Evolutionary conservation across 1,140 invertebrate genomes (phyloP), one percentile per base, ranked within the genome.

Genomic region (Bombus terrestris): DNA sequence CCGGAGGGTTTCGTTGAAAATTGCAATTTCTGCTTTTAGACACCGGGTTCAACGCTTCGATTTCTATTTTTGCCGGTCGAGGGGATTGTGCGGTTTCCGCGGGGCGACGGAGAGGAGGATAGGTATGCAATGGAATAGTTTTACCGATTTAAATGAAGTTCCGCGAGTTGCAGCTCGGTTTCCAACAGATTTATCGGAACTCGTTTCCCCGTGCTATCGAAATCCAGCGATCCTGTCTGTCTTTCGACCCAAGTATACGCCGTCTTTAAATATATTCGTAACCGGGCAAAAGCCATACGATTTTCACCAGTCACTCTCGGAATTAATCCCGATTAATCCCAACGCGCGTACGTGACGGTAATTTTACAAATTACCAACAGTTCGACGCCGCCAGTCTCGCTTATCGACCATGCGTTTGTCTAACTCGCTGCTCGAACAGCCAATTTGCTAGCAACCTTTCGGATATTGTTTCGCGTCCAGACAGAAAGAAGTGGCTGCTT

Each of bases 101-200:
- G 35, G 57, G 37, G 37, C 71, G 41, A 32, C n/a, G 25, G 57
- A n/a, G 12, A 15, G 75, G 13, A 8, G 28, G 28, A 62, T 41
- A 32, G 75, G 28, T 32, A 64, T 64, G 57, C 75, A 39, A 32
- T 64, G 57, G 57, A 78, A 78, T 78, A 78, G 75, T 78, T 78
- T 78, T 78, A 41, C 75, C 37, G 75, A 78, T 78, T 78, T 78
- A 78, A 78, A 78, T 64, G 75, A 78, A 78, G 75, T 77, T 77
- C 1, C 10, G 25, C 37, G 53, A 62, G 37, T 35, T 12, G 75
- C 25, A 9, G 22, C 47, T 28, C 53, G 35, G 47, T 59, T 59
- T 64, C 28, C 57, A 28, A 3, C 37, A 25, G 35, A 39, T 78
- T 41, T 43, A 62, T 78, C 74, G 28, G 15, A 43, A 43, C 37